These are phyloP conservation scores for Aspidiotus rigidus DNA, from an alignment of 2,888 invertebrate species.

Conservation along the genomic window DNA sequence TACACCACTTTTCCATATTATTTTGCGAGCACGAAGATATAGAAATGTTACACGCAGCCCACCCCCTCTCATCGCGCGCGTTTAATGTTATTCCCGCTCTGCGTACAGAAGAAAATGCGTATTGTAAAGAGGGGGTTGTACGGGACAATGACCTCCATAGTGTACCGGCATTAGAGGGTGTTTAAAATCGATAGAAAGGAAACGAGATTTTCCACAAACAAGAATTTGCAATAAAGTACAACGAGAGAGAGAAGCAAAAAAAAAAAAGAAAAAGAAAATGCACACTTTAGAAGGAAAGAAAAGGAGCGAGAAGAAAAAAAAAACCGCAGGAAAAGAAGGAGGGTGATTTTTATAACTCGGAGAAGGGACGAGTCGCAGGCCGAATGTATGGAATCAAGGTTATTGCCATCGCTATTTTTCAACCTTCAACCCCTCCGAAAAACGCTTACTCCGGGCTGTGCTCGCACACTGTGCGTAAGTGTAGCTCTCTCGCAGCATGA, in stretches of 20 bases:
- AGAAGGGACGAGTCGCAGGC: conserved; percentile 6
- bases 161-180: conserved; percentile 24
- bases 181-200: conserved; percentile 23
- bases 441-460: not conserved
- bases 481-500: no score
- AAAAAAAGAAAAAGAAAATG: no score
- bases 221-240: conserved; percentile 23
- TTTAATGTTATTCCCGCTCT: no score
- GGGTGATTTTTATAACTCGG: conserved; percentile 15
- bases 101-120: conserved; percentile 21
- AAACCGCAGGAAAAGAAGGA: not conserved
- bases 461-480: not conserved
- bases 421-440: conserved; percentile 23
- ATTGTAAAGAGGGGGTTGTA: conserved; percentile 7
- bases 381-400: conserved; percentile 20
- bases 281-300: no score
- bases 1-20: no score
- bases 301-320: no score
- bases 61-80: no score
- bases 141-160: conserved; percentile 27
- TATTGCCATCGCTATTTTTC: conserved; percentile 28
- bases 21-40: no score
- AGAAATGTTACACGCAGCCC: no score
- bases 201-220: conserved; percentile 27
- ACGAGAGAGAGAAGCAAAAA: not conserved